Conservation (phyloP, 2,888 invertebrate genomes). For the Napeogenes inachia region DNA sequence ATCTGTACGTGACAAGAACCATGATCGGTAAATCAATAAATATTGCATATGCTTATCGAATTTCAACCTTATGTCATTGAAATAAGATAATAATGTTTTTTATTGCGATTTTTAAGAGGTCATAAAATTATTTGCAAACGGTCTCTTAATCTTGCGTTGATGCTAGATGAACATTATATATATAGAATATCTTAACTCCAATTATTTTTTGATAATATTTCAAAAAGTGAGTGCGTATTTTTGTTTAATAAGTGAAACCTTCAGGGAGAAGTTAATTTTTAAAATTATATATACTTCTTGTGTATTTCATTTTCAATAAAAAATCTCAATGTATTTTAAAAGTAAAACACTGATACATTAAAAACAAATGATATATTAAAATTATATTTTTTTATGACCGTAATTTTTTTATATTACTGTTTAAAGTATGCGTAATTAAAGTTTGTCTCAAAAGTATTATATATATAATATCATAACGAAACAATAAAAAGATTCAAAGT, state of each 20-base stretch:
- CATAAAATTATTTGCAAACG: conserved; percentile 8
- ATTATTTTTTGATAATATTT: neutral
- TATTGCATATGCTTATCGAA: conserved; percentile 16
- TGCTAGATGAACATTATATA: conserved; percentile 14
- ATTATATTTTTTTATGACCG: too few relatives aligned
- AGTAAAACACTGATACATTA: too few relatives aligned
- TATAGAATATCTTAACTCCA: neutral
- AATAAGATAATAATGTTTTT: conserved; percentile 12
- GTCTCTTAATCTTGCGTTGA: conserved; percentile 16
- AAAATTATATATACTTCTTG: too few relatives aligned
- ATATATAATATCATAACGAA: too few relatives aligned
- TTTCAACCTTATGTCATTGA: conserved; percentile 19
- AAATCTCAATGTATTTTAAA: too few relatives aligned
- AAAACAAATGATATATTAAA: too few relatives aligned
- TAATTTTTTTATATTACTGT: too few relatives aligned
- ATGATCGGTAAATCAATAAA: conserved; percentile 20
- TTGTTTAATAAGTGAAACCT: neutral
- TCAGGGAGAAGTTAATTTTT: too few relatives aligned
- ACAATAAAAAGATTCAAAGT: too few relatives aligned
- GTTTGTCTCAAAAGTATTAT: too few relatives aligned
- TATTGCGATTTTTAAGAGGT: conserved; percentile 10
- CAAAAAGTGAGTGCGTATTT: conserved; percentile 11
- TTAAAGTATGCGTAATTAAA: too few relatives aligned
- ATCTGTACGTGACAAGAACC: conserved; percentile 35
- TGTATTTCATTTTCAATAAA: too few relatives aligned